Conservation (phyloP, 2,113 vertebrate species). For the Aramus guarauna region DNA sequence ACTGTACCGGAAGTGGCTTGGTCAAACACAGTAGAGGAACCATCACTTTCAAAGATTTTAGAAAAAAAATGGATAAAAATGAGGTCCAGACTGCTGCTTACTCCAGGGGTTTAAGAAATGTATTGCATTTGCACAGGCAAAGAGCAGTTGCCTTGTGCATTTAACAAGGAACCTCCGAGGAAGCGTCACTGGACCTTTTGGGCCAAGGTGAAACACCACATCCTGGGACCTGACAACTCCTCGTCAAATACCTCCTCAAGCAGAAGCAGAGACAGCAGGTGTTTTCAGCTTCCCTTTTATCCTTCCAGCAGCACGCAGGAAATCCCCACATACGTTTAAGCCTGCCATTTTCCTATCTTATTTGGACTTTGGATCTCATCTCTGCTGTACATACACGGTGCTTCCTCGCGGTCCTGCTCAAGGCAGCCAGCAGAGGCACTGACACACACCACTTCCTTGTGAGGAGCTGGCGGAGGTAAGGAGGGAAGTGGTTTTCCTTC, state of each 20-base stretch:
- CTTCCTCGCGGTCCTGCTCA: fast-evolving
- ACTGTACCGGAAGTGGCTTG: fast-evolving
- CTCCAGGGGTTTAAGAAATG: not conserved
- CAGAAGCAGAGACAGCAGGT: not conserved
- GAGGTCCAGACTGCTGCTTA: not conserved
- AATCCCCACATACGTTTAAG: not conserved
- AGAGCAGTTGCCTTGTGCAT: not conserved
- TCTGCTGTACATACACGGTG: not conserved
- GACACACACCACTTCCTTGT: fast-evolving
- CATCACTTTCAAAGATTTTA: too few relatives aligned
- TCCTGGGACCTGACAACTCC: not conserved
- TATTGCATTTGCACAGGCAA: fast-evolving
- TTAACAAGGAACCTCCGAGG: fast-evolving
- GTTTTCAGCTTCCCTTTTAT: not conserved
- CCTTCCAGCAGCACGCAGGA: not conserved
- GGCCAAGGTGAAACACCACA: not conserved
- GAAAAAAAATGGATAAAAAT: fast-evolving
- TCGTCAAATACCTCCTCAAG: not conserved
- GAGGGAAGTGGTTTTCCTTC: not conserved
- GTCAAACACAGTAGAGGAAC: fast-evolving
- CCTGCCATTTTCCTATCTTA: fast-evolving
- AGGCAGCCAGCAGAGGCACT: not conserved
- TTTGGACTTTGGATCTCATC: not conserved
- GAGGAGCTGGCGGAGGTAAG: not conserved
- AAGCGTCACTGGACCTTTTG: not conserved